Evolutionary conservation across 1,140 invertebrate species (phyloP).

Genomic region (Stenopsyche tienmushanensis): DNA sequence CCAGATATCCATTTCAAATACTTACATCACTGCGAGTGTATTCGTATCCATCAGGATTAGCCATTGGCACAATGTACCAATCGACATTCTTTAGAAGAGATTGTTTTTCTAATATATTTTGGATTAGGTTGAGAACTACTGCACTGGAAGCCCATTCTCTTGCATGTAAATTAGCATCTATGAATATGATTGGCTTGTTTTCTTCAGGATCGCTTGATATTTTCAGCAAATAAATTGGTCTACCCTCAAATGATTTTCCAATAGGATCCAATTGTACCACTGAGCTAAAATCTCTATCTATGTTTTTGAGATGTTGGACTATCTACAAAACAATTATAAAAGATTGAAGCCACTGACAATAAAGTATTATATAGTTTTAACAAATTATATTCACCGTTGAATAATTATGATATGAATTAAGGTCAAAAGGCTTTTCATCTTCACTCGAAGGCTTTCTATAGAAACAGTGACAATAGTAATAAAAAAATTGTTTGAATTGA

Average conservation of each 20-base stretch:
- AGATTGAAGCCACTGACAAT: no score
- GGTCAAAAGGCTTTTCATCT: no score
- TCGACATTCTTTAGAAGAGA: conserved; percentile 57
- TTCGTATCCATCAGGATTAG: conserved; percentile 66
- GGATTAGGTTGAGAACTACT: conserved; percentile 63
- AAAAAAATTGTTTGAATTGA: no score
- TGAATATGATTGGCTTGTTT: conserved; percentile 51
- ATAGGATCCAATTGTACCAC: conserved; percentile 43
- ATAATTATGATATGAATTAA: not conserved
- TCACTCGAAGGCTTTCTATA: no score
- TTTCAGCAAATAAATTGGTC: conserved; percentile 49
- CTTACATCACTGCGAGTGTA: conserved; percentile 3
- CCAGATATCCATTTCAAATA: not conserved
- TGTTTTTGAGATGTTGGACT: not conserved
- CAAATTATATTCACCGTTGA: not conserved
- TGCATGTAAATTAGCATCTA: conserved; percentile 61
- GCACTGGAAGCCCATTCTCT: conserved; percentile 71
- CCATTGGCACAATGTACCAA: conserved; percentile 64
- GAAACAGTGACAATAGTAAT: no score
- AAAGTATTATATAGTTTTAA: no score
- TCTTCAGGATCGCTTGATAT: conserved; percentile 45
- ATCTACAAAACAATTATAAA: not conserved
- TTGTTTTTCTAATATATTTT: conserved; percentile 56
- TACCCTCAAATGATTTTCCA: conserved; percentile 48
- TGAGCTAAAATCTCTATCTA: conserved; percentile 40